Conservation (phyloP, 2,113 vertebrate species). For the Campylomormyrus numenius region DNA sequence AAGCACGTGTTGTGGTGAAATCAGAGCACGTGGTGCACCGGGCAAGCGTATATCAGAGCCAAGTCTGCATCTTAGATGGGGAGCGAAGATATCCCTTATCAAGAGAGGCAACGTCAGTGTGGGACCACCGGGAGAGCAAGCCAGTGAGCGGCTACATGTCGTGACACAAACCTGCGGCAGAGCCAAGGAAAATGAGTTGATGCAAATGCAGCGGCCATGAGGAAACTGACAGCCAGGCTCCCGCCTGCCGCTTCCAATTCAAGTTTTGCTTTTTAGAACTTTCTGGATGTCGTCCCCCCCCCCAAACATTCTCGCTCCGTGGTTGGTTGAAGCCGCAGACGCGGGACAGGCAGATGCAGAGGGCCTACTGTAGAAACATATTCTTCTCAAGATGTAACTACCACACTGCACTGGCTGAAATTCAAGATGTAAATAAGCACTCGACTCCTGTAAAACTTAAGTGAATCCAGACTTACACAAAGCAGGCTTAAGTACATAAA, state of each 20-base stretch:
- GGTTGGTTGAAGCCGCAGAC: neutral
- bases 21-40: neutral
- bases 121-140: slow-evolving; percentile 63
- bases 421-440: neutral
- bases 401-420: neutral
- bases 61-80: slow-evolving; percentile 44
- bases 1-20: neutral
- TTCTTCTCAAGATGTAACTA: neutral
- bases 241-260: neutral
- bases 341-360: neutral
- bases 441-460: neutral
- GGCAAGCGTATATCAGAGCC: slow-evolving; percentile 10
- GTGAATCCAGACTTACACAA: neutral
- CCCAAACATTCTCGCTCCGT: neutral
- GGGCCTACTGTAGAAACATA: neutral
- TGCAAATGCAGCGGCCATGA: neutral
- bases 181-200: slow-evolving; percentile 33
- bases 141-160: slow-evolving; percentile 37
- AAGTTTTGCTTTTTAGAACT: neutral
- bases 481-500: neutral
- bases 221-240: neutral
- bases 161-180: slow-evolving; percentile 44
- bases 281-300: neutral
- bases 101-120: slow-evolving; percentile 48
- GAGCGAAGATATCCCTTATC: slow-evolving; percentile 59